Percentiles rank a stretch among this genome's conserved stretches.
These are phyloP conservation scores for Hymenopus coronatus DNA, from an alignment of 2,888 invertebrate species.

Conservation along the genomic window DNA sequence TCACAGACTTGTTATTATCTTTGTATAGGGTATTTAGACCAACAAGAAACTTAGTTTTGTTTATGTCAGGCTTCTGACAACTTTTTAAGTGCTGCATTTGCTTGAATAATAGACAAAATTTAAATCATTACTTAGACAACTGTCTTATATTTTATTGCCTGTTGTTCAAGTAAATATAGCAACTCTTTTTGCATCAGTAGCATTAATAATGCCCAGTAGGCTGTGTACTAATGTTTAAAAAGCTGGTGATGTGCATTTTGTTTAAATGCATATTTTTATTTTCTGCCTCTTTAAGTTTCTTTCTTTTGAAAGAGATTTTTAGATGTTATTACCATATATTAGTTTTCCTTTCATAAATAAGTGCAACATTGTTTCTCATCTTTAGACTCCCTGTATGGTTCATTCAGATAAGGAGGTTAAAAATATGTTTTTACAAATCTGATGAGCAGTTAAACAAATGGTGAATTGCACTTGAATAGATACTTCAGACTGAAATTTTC, in stretches of 20 bases:
- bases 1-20: not conserved
- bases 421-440: not conserved
- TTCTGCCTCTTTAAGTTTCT: not conserved
- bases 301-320: not conserved
- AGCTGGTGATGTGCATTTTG: not conserved
- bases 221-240: not conserved
- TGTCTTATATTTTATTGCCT: not conserved
- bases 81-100: not conserved
- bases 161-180: slow-evolving; percentile 3
- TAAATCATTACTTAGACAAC: slow-evolving; percentile 2
- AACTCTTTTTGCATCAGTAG: not conserved
- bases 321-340: not conserved
- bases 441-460: not conserved
- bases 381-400: not conserved
- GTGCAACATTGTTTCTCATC: not conserved
- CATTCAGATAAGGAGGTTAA: not conserved
- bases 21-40: slow-evolving; percentile 8
- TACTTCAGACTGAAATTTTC: slow-evolving; percentile 4
- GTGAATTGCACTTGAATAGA: not conserved
- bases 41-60: not conserved
- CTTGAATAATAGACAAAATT: slow-evolving; percentile 4
- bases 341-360: not conserved
- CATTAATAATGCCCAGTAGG: not conserved
- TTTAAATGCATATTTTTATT: not conserved
- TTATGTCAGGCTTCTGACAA: not conserved